phyloP scores from a whole-genome alignment of 2,113 vertebrate genomes.

The Oryzias melastigma region DNA sequence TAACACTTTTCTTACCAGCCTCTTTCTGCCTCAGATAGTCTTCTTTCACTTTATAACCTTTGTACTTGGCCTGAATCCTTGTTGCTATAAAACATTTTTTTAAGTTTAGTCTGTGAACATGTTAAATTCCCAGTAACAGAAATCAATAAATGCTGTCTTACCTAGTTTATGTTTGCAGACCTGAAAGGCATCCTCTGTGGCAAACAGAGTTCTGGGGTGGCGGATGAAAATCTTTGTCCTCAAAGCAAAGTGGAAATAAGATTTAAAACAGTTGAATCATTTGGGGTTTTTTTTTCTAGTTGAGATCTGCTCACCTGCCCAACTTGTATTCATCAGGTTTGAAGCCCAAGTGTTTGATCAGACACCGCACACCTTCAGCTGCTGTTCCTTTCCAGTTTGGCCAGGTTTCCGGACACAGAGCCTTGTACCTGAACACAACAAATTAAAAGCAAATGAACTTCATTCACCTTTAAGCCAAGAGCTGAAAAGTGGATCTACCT shows the following conservation, averaged over 20 bases:
- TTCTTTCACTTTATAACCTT: slow-evolving; percentile 83
- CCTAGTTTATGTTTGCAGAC: slow-evolving; percentile 88
- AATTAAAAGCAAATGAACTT: background rate
- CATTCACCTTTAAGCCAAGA: background rate
- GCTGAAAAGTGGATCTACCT: slow-evolving; percentile 71
- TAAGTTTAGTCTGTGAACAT: background rate
- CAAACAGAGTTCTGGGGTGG: slow-evolving; percentile 91
- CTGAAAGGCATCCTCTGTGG: slow-evolving; percentile 95
- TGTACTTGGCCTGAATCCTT: slow-evolving; percentile 91
- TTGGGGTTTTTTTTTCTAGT: background rate
- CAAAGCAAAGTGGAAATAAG: slow-evolving; percentile 28
- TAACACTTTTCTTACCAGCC: slow-evolving; percentile 75
- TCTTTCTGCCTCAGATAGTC: slow-evolving; percentile 82
- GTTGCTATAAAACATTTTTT: slow-evolving; percentile 76
- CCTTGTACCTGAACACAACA: slow-evolving; percentile 84
- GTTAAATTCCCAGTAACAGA: background rate
- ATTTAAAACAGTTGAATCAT: background rate
- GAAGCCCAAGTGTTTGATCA: slow-evolving; percentile 90
- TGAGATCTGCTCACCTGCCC: slow-evolving; percentile 80
- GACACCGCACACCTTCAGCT: slow-evolving; percentile 84
- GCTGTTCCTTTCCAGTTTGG: slow-evolving; percentile 90
- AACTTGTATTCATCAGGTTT: slow-evolving; percentile 91
- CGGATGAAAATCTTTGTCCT: slow-evolving; percentile 98
- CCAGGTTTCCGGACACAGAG: slow-evolving; percentile 95
- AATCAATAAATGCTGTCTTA: slow-evolving; percentile 42